Percentiles rank a stretch among this genome's conserved stretches.
phyloP scores from a whole-genome alignment of 2,113 vertebrate species.

The Chroicocephalus ridibundus region DNA sequence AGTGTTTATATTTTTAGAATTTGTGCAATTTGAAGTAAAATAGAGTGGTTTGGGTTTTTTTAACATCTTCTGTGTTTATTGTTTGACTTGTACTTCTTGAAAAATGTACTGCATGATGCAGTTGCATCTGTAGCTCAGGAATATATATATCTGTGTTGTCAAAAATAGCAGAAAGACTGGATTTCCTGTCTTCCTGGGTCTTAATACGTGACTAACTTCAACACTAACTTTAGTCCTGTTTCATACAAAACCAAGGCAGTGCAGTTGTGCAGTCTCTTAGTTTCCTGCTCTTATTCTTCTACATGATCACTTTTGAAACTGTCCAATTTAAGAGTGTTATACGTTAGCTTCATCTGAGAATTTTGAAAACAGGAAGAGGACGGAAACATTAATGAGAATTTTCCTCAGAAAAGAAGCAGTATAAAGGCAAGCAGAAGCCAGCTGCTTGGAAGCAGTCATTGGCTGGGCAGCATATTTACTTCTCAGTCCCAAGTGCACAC shows the following conservation, averaged over 20 bases:
- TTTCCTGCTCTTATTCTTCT: neutral
- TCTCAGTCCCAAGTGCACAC: neutral
- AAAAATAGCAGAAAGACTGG: neutral
- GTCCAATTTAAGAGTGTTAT: neutral
- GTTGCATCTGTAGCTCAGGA: neutral
- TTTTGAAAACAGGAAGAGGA: neutral
- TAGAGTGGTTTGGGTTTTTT: neutral
- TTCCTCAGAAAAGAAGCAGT: neutral
- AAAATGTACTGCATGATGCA: neutral
- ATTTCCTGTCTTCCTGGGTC: neutral
- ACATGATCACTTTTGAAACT: neutral
- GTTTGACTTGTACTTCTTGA: neutral
- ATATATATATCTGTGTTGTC: neutral
- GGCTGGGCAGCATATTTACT: neutral
- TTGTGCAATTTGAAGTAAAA: neutral
- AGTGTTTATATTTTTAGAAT: neutral
- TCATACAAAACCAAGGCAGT: neutral
- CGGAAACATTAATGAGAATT: neutral
- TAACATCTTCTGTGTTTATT: neutral
- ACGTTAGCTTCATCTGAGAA: neutral
- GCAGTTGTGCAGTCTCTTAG: accelerated
- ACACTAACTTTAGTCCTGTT: neutral
- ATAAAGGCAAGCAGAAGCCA: neutral
- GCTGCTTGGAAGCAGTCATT: neutral
- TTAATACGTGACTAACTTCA: neutral